Evolutionary conservation across 2,888 invertebrate genomes (phyloP).

Genomic region (Syrista parreyssii): DNA sequence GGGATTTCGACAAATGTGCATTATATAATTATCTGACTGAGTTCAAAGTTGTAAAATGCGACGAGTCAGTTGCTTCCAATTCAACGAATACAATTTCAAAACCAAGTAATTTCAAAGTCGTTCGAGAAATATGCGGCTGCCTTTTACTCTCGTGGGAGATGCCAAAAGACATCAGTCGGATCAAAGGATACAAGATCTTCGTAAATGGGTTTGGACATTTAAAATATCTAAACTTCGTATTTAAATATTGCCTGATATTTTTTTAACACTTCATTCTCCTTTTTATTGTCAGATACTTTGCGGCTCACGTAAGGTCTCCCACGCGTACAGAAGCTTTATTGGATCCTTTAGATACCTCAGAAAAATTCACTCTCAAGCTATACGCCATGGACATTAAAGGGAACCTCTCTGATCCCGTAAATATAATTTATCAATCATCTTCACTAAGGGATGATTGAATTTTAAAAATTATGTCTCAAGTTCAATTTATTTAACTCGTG

Average conservation of each 20-base stretch:
- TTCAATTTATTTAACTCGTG: neutral
- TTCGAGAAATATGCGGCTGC: constrained; percentile 27
- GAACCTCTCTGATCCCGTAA: constrained; percentile 27
- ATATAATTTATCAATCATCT: constrained; percentile 13
- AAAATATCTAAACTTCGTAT: constrained; percentile 1
- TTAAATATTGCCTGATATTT: neutral
- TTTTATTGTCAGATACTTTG: constrained; percentile 19
- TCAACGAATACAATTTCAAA: constrained; percentile 14
- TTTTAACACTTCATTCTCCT: neutral
- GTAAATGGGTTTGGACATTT: constrained; percentile 26
- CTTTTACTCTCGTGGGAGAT: constrained; percentile 30
- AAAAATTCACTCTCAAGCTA: constrained; percentile 25
- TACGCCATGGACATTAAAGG: constrained; percentile 27
- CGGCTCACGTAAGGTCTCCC: constrained; percentile 27
- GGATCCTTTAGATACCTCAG: constrained; percentile 19
- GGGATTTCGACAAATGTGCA: constrained; percentile 33
- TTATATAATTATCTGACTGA: constrained; percentile 27
- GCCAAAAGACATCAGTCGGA: constrained; percentile 21
- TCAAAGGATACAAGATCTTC: constrained; percentile 29
- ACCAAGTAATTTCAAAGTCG: constrained; percentile 32
- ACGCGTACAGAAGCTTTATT: constrained; percentile 32
- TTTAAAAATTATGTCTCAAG: neutral
- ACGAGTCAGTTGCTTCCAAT: neutral
- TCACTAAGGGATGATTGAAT: neutral
- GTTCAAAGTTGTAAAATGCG: neutral